Percentiles rank a stretch among this genome's conserved stretches.
phyloP scores from a whole-genome alignment of 2,888 invertebrate genomes.

The Athalia circularis region DNA sequence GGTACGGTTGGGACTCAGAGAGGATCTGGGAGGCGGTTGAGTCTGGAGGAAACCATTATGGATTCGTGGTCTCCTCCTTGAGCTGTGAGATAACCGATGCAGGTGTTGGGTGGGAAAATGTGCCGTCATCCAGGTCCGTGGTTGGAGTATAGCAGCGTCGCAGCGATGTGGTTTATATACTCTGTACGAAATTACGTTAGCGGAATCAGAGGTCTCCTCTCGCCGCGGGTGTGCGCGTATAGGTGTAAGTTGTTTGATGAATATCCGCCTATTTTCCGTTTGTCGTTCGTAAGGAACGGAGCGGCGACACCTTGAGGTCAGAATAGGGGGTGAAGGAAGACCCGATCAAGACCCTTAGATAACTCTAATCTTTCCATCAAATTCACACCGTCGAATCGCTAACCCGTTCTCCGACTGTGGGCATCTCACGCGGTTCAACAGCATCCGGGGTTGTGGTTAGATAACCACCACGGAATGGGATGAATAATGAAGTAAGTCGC shows the following conservation, averaged over 20 bases:
- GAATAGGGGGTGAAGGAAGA: background rate
- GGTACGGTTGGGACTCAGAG: constrained; percentile 51
- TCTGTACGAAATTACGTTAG: no score
- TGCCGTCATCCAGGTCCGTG: background rate
- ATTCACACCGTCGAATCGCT: constrained; percentile 45
- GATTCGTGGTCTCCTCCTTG: constrained; percentile 35
- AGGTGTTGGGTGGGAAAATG: constrained; percentile 24
- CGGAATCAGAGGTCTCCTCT: no score
- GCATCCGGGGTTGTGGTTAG: constrained; percentile 53
- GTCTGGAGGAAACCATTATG: constrained; percentile 63
- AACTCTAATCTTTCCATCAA: constrained; percentile 44
- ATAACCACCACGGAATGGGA: constrained; percentile 69
- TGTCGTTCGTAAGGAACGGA: background rate
- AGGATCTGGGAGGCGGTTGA: constrained; percentile 50
- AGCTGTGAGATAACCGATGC: constrained; percentile 27
- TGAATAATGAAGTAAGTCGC: constrained; percentile 74
- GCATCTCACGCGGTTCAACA: constrained; percentile 44
- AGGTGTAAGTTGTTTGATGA: constrained; percentile 1
- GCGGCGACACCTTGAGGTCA: background rate
- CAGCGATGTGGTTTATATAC: background rate
- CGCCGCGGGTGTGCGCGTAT: background rate
- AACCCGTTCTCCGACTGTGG: constrained; percentile 33
- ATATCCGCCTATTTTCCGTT: constrained; percentile 12
- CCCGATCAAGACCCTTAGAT: constrained; percentile 33
- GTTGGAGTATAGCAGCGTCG: constrained; percentile 4